These are phyloP conservation scores for Anguilla megastoma DNA, from an alignment of 2,797 vertebrate species.

Conservation along the genomic window DNA sequence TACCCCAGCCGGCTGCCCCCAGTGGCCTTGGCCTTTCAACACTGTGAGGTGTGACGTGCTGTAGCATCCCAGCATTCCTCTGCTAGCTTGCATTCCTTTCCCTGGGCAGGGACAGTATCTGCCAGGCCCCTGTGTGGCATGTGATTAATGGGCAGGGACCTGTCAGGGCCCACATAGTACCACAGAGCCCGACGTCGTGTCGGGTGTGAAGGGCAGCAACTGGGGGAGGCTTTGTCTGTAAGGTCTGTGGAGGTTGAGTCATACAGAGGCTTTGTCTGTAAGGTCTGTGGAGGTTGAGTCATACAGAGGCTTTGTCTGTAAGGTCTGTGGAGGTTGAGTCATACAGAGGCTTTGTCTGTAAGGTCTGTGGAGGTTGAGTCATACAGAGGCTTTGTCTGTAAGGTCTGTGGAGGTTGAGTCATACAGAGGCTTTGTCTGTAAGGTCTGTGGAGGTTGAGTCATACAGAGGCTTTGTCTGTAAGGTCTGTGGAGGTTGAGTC, in stretches of 20 bases:
- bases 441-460: no score
- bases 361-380: neutral
- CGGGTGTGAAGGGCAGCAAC: neutral
- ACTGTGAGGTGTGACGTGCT: neutral
- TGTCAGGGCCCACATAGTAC: neutral
- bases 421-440: neutral
- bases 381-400: neutral
- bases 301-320: neutral
- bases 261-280: neutral
- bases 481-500: neutral
- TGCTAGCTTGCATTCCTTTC: neutral
- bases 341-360: neutral
- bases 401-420: neutral
- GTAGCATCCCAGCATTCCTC: neutral
- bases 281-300: neutral
- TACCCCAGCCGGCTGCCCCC: neutral
- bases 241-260: neutral
- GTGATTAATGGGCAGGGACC: neutral
- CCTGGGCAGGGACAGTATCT: neutral
- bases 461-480: no score
- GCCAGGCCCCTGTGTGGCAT: neutral
- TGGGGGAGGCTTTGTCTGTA: neutral
- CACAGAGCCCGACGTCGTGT: neutral
- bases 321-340: neutral
- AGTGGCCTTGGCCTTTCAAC: neutral